A percentile compares a stretch with the other conserved stretches of the same genome.
These are phyloP conservation scores for Tipula helvola DNA, from an alignment of 2,888 invertebrate genomes.

Conservation along the genomic window DNA sequence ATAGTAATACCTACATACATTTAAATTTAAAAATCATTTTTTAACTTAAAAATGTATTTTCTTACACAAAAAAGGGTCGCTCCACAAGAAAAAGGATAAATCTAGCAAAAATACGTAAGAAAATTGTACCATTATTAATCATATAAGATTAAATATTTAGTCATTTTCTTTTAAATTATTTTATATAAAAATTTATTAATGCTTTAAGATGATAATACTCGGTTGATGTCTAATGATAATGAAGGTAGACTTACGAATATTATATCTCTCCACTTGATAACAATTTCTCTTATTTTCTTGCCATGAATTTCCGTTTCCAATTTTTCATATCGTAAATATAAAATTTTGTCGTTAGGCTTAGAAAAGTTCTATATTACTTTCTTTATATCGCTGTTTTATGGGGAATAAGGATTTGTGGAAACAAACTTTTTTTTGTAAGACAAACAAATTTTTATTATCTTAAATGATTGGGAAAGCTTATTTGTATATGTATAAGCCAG, in stretches of 20 bases:
- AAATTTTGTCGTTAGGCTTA: neutral
- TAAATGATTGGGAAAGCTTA: neutral
- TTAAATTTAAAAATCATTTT: neutral
- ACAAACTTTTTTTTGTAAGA: neutral
- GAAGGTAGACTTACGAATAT: neutral
- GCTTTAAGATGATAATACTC: neutral
- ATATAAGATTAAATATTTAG: neutral
- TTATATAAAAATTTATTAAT: neutral
- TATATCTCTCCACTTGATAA: neutral
- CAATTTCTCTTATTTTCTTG: neutral
- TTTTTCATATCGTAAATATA: neutral
- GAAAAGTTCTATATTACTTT: neutral
- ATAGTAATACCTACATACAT: neutral
- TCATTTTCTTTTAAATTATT: neutral
- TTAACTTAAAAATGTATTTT: neutral
- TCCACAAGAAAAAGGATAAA: neutral
- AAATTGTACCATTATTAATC: neutral
- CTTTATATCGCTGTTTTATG: neutral
- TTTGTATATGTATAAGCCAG: neutral
- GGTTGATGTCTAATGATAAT: neutral
- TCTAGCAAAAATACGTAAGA: neutral
- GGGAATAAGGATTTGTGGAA: neutral
- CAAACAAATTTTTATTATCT: neutral
- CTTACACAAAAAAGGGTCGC: neutral
- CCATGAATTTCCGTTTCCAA: neutral